Evolutionary conservation across 2,797 vertebrate genomes (phyloP), one percentile per base, ranked within the genome.

Genomic region (Crocidura indochinensis): DNA sequence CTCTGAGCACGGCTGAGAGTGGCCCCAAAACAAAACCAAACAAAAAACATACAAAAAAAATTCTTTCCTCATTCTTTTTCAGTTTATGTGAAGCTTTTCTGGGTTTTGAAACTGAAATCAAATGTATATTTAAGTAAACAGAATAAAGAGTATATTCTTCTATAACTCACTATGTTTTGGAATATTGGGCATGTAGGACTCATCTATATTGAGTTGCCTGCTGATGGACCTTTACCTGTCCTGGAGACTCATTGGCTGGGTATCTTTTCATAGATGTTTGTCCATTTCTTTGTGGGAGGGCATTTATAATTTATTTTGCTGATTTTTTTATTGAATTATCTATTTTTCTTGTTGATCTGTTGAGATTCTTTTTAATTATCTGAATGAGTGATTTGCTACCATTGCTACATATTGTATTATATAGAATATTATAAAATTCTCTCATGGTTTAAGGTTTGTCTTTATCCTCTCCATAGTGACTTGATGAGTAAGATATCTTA

Each of bases 311-410:
- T 19, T 75, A 27, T 84, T 87, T 69, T 62, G n/a, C 3, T 77
- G 67, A 49, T 76, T 90, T 88, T 87, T 77, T 80, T 68, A 20
- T 31, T 46, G 24, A 81, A 69, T 65, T 92, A 20, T 31, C 79
- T 85, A 27, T 80, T 93, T 83, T 87, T 87, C 85, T 67, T 89
- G n/a, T n/a, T 67, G 47, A 62, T 47, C 73, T 20, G 15, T 12
- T 27, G 62, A 22, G 31, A 65, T 71, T 85, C 46, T 56, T 79
- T 47, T 24, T 81, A 80, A 15, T 9, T 72, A 31, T 47, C n/a
- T 29, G 38, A 3, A 19, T 64, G 75, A 80, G 65, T 47, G n/a
- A 10, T 83, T 74, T 77, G 60, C 9, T n/a, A 47, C 22, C 22
- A 31, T 44, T 62, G 11, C 67, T 71, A 38, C 38, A 38, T 38